Evolutionary conservation across 1,140 invertebrate species (phyloP), one percentile per base, ranked within the genome.

Genomic region (Eriosoma lanigerum): DNA sequence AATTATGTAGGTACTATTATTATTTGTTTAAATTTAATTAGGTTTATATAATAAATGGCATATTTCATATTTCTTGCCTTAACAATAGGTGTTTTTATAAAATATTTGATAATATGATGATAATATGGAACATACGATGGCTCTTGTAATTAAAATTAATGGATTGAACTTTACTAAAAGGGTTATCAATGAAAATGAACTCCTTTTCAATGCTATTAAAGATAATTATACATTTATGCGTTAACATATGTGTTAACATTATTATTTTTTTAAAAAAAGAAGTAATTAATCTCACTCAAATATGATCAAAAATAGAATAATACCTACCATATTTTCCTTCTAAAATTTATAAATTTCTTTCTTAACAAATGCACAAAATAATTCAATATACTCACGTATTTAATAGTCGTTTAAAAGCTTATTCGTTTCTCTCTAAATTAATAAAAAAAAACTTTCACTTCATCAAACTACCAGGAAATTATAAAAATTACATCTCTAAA

Each of bases 61-160:
- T 32, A 15, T 66, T 46, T 50, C 48, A 26, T 48, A 29, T 26
- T 68, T 8, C 26, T 72, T 52, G 24, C 48, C 9, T 72, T 9
- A 46, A 26, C n/a, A 44, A 29, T 72, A 13, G 1, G 19, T 72
- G 13, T 72, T 50, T 72, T n/a, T 19, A n/a, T 70, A 19, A 70
- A 13, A 15, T 29, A 17, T 2, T n/a, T 29, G 17, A 19, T 46
- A 26, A 52, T 72, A 50, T 50, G 21, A 48, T 68, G 17, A 52
- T 26, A 38, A 29, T 48, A 48, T 29, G 3, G 9, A 78, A 58
- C 29, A 62, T 12, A 26, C 9, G 32, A 48, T 78, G 54, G 75
- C 75, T 62, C 56, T 9, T 78, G 32, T 78, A 76, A 44, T 76
- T 76, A 76, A 76, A 76, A 76, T 58, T 58, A 75, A 75, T 58